Conservation (phyloP, 1,140 invertebrate species). For the Octopus bimaculoides region DNA sequence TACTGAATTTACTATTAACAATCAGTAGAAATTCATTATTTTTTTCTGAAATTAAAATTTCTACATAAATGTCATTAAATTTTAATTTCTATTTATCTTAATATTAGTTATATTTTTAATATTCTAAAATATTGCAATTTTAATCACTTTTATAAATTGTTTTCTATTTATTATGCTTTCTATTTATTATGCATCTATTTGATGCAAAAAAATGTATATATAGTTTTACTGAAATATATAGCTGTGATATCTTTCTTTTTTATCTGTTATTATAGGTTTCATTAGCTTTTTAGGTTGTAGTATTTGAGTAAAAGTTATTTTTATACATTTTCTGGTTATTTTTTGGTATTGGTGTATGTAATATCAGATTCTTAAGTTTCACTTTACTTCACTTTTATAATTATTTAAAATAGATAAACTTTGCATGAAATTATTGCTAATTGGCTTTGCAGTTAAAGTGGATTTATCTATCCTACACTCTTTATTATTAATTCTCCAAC, state of each 20-base stretch:
- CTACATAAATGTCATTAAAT: background rate
- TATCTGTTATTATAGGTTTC: background rate
- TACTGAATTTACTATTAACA: too few relatives aligned
- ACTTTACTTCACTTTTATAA: background rate
- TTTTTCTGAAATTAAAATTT: too few relatives aligned
- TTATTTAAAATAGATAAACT: background rate
- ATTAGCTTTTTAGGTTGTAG: background rate
- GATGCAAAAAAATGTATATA: too few relatives aligned
- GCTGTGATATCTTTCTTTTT: background rate
- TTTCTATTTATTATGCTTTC: too few relatives aligned
- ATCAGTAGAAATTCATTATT: too few relatives aligned
- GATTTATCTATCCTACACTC: too few relatives aligned
- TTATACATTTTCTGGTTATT: background rate
- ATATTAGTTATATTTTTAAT: background rate
- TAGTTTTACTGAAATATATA: too few relatives aligned
- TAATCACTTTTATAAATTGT: too few relatives aligned
- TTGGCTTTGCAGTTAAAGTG: too few relatives aligned
- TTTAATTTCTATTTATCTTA: constrained; percentile 7
- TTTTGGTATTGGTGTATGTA: background rate
- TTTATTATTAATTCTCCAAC: background rate
- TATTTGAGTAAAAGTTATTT: background rate
- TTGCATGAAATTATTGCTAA: too few relatives aligned
- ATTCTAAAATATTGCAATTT: too few relatives aligned
- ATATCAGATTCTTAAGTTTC: background rate
- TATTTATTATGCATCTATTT: too few relatives aligned